Base-by-base conservation (phyloP, 2,113 vertebrate genomes). In the Pluvialis apricaria region DNA sequence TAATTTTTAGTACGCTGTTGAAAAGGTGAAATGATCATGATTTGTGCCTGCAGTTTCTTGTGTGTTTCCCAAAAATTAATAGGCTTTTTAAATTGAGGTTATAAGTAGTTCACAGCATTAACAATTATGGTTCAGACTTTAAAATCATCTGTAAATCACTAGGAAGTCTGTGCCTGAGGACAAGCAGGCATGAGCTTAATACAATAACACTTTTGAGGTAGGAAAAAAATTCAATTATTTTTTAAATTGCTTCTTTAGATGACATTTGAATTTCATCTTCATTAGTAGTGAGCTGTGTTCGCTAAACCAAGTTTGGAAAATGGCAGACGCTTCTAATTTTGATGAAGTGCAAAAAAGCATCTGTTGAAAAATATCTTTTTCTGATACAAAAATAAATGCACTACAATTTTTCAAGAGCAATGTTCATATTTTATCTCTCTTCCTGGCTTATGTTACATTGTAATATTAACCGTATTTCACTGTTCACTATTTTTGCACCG, bases 201-300 rank as follows among this genome's bases (percentile, higher is more conserved):
- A 70, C 34, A 92, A 4, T 76, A 69, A 54, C 6, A 24, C 61
- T 84, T 91, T 52, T 40, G 88, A 92, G 77, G 72, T 22, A 80
- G 57, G 57, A 32, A 76, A 92, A 62, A 84, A 73, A 57, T 1
- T 17, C 8, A 42, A 13, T 87, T 57, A 2, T 51, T 85, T 61
- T 38, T 88, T 66, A n/a, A 87, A 87, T 91, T 89, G 61, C 77
- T 89, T 44, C 62, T 86, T 91, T 64, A 55, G 81, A 32, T 92
- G 94, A 44, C 55, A 64, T 89, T 94, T 93, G 78, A 91, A 66
- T 95, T 97, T 76, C n/a, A 47, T 95, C 77, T 80, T 92, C 80
- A 66, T 95, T 92, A 82, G 77, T 15, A 55, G n/a, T 16, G 70
- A 89, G 45, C 65, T 66, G 24, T 84, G 55, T 66, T 94, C 40